Evolutionary conservation across 1,140 invertebrate species (phyloP).

Genomic region (Parapsyche elsis): DNA sequence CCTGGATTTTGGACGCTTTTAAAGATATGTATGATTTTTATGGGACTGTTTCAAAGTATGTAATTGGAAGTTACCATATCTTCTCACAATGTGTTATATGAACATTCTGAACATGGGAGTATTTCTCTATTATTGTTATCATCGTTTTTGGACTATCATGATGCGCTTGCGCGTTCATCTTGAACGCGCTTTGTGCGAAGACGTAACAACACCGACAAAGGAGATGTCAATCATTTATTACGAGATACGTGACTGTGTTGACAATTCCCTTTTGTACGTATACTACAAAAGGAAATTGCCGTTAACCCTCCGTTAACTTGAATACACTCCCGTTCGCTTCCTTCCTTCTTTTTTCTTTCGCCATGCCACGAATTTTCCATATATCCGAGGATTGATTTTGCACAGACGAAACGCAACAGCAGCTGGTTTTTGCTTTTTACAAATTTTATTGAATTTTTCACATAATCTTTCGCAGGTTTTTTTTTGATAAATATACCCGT

Average conservation of each 20-base stretch:
- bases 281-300: conserved; percentile 14
- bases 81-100: too few relatives aligned
- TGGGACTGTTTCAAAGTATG: too few relatives aligned
- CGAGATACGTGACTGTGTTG: conserved; percentile 22
- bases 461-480: neutral
- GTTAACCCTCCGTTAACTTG: conserved; percentile 4
- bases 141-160: too few relatives aligned
- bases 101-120: neutral
- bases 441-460: neutral
- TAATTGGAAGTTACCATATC: too few relatives aligned
- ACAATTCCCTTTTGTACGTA: conserved; percentile 3
- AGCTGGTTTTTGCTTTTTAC: neutral
- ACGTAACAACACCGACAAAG: conserved; percentile 21
- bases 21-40: too few relatives aligned
- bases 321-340: neutral
- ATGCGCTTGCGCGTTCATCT: neutral
- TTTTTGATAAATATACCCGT: neutral
- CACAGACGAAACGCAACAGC: neutral
- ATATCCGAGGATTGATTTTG: neutral
- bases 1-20: too few relatives aligned
- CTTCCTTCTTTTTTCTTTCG: neutral
- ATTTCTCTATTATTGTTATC: too few relatives aligned
- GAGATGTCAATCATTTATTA: conserved; percentile 30
- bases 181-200: neutral
- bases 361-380: neutral